These are phyloP conservation scores for Polyommatus iphigenia DNA, from an alignment of 2,888 invertebrate species.

Conservation along the genomic window DNA sequence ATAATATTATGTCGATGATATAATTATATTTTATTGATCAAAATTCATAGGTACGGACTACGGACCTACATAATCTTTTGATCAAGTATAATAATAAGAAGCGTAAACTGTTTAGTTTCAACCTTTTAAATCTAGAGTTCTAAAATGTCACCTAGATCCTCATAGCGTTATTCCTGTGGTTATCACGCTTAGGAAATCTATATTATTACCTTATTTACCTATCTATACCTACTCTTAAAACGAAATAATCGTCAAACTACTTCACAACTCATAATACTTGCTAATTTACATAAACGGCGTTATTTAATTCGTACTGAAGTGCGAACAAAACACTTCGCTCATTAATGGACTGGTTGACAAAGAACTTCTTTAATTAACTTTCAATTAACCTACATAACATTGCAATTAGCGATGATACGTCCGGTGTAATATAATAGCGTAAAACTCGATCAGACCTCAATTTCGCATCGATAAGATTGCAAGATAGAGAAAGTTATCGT, in stretches of 20 bases:
- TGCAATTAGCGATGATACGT: slow-evolving; percentile 7
- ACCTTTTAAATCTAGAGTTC: too few relatives aligned
- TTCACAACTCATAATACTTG: neutral
- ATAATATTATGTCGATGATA: neutral
- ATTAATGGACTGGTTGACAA: neutral
- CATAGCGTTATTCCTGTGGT: neutral
- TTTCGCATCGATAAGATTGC: slow-evolving; percentile 14
- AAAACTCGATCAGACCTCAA: neutral
- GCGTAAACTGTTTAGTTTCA: too few relatives aligned
- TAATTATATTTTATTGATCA: neutral
- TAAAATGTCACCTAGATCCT: too few relatives aligned
- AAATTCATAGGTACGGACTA: neutral
- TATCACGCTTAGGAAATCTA: neutral
- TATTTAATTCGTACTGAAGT: neutral
- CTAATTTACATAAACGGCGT: neutral
- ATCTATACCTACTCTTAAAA: too few relatives aligned
- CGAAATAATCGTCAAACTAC: neutral
- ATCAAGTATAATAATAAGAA: neutral
- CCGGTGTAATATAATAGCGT: neutral
- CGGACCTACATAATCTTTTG: too few relatives aligned
- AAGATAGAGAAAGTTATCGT: slow-evolving; percentile 26
- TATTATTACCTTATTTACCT: too few relatives aligned
- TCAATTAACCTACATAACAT: slow-evolving; percentile 3
- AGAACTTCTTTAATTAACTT: neutral
- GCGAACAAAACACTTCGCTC: neutral